Evolutionary conservation across 2,888 invertebrate species (phyloP).

Genomic region (Cetonia aurata): DNA sequence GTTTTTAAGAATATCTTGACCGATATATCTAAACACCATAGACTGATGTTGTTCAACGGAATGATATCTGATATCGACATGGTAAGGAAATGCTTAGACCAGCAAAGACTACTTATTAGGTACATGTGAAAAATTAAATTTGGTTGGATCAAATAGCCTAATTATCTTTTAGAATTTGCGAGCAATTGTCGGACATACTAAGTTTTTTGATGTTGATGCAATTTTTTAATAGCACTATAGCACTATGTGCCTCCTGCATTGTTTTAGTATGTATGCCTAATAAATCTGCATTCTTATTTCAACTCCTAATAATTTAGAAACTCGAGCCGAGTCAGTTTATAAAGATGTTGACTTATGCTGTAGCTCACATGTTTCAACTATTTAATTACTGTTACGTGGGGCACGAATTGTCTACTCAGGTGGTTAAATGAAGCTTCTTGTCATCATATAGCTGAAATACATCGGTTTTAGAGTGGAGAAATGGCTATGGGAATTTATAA

Average conservation of each 20-base stretch:
- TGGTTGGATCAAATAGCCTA: neutral
- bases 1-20: conserved; percentile 43
- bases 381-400: conserved; percentile 42
- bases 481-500: conserved; percentile 36
- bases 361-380: conserved; percentile 42
- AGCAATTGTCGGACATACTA: conserved; percentile 47
- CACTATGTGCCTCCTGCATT: conserved; percentile 50
- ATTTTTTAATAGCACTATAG: conserved; percentile 48
- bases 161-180: conserved; percentile 45
- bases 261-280: conserved; percentile 27
- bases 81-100: conserved; percentile 46
- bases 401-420: conserved; percentile 38
- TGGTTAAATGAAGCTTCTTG: neutral
- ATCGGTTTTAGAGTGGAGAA: conserved; percentile 24
- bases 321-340: conserved; percentile 20
- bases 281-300: neutral
- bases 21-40: conserved; percentile 19
- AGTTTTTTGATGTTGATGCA: conserved; percentile 46
- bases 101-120: conserved; percentile 49
- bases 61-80: conserved; percentile 37
- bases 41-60: conserved; percentile 24
- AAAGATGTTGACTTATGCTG: conserved; percentile 39
- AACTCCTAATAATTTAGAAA: conserved; percentile 12
- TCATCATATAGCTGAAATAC: too few species aligned
- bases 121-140: conserved; percentile 3